Evolutionary conservation across 2,888 invertebrate species (phyloP), one percentile per base, ranked within the genome.

Genomic region (Griposia aprilina): DNA sequence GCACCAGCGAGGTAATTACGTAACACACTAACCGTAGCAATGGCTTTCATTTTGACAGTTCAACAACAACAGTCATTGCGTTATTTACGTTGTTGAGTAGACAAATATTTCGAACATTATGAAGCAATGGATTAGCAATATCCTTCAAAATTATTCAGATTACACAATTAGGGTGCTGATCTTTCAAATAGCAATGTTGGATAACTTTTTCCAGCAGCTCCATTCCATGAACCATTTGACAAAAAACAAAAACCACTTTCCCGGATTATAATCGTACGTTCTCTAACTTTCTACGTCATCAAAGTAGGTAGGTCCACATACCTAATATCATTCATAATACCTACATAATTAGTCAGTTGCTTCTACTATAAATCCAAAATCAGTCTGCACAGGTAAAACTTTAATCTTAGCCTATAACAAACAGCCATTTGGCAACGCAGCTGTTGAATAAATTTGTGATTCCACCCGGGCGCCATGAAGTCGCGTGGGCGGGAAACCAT

Each of bases 401-500:
- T 71, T 41, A 57, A 81, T 88, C 85, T 79, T 83, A 77, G 80
- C 48, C 30, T 85, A 83, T 88, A 85, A n/a, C 59, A 75, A 52
- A 60, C 76, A 48, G 26, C 45, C 86, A 88, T 91, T 93, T 92
- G 89, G 92, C 93, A 93, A 91, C 90, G 88, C 90, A 90, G 91
- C 91, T 93, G 92, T 93, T 92, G 91, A 93, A 93, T 93, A 94
- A 93, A 93, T 93, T 91, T 91, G 91, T 90, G 83, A 87, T 90
- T 92, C 91, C 93, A 94, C 91, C 90, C 94, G 50, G 70, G 96
- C 96, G 96, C 96, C 96, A 94, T 91, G 87, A 92, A 92, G 96
- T 96, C 96, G 96, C 95, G 96, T 96, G 94, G 96, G 96, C 95
- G 96, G 95, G 95, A 96, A 95, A 94, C 95, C 95, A 95, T 95